Conservation (phyloP, 2,797 vertebrate species). For the Enteromius treurensis region DNA sequence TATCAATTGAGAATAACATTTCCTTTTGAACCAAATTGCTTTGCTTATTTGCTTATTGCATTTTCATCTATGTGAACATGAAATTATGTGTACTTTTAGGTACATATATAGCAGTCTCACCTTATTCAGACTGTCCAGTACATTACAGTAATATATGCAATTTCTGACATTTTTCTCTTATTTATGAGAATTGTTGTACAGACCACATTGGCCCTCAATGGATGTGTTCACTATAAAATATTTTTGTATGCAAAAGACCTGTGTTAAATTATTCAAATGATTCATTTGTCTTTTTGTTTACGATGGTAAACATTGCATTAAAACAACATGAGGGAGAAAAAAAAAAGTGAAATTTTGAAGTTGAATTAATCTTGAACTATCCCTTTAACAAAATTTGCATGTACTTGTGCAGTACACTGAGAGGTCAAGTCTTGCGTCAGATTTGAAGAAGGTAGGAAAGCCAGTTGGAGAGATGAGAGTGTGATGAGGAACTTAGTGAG, state of each 20-base stretch:
- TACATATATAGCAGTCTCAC: not conserved
- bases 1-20: not conserved
- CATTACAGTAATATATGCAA: not conserved
- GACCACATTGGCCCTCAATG: not conserved
- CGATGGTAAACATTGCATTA: not conserved
- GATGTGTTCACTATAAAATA: not conserved
- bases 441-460: conserved; percentile 18
- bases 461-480: conserved; percentile 36
- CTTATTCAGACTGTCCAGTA: not conserved
- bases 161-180: not conserved
- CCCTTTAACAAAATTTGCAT: not conserved
- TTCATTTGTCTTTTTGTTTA: not conserved
- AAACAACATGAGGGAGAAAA: not conserved
- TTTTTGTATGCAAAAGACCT: not conserved
- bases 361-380: not conserved
- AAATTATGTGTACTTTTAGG: not conserved
- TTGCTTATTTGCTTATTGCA: not conserved
- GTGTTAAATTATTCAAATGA: not conserved
- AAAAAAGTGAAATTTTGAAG: no score
- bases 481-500: conserved; percentile 47
- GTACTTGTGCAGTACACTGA: not conserved
- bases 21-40: not conserved
- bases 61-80: not conserved
- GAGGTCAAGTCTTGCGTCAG: not conserved
- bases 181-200: not conserved